phyloP scores from a whole-genome alignment of 2,888 invertebrate species.

The Gymnoscelis rufifasciata region DNA sequence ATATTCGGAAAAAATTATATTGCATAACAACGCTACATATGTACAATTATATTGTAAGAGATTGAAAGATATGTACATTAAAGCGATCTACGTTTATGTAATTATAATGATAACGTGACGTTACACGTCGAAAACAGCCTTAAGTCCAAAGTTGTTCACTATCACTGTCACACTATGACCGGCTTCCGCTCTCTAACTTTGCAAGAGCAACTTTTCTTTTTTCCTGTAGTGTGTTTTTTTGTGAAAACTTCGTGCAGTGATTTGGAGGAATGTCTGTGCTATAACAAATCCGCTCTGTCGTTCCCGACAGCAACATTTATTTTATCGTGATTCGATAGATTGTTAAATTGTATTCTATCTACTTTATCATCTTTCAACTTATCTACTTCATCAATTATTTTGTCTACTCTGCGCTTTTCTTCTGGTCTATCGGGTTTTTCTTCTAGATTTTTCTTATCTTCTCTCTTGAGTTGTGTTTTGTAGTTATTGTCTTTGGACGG shows the following conservation, averaged over 20 bases:
- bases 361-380: conserved; percentile 36
- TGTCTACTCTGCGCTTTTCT: conserved; percentile 3
- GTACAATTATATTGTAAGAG: conserved; percentile 7
- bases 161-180: conserved; percentile 40
- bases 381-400: conserved; percentile 1
- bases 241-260: conserved; percentile 55
- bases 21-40: conserved; percentile 12
- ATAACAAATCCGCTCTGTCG: conserved; percentile 58
- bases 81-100: conserved; percentile 21
- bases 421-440: conserved; percentile 22
- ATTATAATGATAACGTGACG: conserved; percentile 26
- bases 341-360: conserved; percentile 37
- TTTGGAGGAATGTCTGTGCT: conserved; percentile 63
- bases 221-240: conserved; percentile 48
- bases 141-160: conserved; percentile 20
- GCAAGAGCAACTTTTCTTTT: conserved; percentile 68
- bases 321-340: conserved; percentile 22
- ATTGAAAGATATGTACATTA: conserved; percentile 24
- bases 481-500: conserved; percentile 19
- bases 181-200: conserved; percentile 63
- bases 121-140: conserved; percentile 28
- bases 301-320: conserved; percentile 31
- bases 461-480: conserved; percentile 9
- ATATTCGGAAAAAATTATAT: conserved; percentile 15
- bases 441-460: not conserved